phyloP scores from a whole-genome alignment of 2,888 invertebrate genomes.

The Chelonus formosanus region DNA sequence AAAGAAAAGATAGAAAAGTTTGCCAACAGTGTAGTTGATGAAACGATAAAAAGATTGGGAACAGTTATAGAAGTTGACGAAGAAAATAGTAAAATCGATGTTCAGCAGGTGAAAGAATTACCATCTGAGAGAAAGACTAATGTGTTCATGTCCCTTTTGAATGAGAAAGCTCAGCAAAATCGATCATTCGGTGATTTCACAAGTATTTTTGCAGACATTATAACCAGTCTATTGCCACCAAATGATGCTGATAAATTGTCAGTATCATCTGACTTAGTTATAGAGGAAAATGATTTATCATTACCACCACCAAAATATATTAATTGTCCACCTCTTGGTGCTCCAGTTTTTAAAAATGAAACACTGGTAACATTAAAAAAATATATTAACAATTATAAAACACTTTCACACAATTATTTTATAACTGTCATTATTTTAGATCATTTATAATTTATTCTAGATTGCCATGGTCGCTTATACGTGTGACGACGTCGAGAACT shows the following conservation, averaged over 20 bases:
- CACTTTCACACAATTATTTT: slow-evolving; percentile 29
- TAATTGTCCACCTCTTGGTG: slow-evolving; percentile 48
- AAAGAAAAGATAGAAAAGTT: slow-evolving; percentile 36
- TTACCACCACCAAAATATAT: slow-evolving; percentile 36
- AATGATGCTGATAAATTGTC: slow-evolving; percentile 17
- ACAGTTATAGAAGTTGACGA: slow-evolving; percentile 25
- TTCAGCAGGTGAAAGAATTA: not conserved
- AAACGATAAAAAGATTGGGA: slow-evolving; percentile 37
- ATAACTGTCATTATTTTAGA: not conserved
- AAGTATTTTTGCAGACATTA: slow-evolving; percentile 38
- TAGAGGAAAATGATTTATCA: slow-evolving; percentile 37
- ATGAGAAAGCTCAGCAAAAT: not conserved
- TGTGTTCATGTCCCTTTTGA: slow-evolving; percentile 33
- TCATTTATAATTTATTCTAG: slow-evolving; percentile 32
- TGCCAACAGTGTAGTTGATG: slow-evolving; percentile 38
- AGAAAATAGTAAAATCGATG: not conserved
- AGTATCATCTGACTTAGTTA: slow-evolving; percentile 26
- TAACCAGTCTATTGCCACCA: slow-evolving; percentile 37
- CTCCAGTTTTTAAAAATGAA: slow-evolving; percentile 43
- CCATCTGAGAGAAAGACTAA: slow-evolving; percentile 10
- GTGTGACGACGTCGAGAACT: slow-evolving; percentile 47
- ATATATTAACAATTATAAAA: not conserved
- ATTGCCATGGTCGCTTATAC: slow-evolving; percentile 49
- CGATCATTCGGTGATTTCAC: slow-evolving; percentile 39
- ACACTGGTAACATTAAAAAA: slow-evolving; percentile 40